Evolutionary conservation across 2,888 invertebrate species (phyloP).

Genomic region (Synanthedon myopaeformis): DNA sequence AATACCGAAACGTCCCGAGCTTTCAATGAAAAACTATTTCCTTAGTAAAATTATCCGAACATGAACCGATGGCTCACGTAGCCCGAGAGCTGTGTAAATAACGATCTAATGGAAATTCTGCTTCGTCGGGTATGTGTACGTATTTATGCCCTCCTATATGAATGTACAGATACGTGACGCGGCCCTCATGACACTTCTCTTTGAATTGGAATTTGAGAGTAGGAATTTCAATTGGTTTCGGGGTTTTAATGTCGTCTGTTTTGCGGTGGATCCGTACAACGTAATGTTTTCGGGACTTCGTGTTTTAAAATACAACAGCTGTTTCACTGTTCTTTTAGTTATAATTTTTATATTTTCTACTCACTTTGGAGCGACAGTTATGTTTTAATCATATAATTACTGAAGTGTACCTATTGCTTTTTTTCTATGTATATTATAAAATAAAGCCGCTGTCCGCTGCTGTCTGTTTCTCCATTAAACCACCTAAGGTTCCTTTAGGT

Average conservation of each 20-base stretch:
- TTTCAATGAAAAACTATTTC: constrained; percentile 31
- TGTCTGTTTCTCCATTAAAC: too few relatives aligned
- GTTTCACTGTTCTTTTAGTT: too few relatives aligned
- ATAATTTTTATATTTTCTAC: too few relatives aligned
- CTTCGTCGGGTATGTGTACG: constrained; percentile 22
- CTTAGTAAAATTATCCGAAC: constrained; percentile 30
- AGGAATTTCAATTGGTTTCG: constrained; percentile 46
- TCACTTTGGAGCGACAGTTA: too few relatives aligned
- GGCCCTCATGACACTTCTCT: constrained; percentile 25
- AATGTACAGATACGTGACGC: constrained; percentile 23
- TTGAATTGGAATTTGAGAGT: constrained; percentile 37
- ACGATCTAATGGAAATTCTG: constrained; percentile 56
- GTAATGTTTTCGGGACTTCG: too few relatives aligned
- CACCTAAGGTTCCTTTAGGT: too few relatives aligned
- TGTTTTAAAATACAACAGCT: too few relatives aligned
- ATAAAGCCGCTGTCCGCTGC: too few relatives aligned
- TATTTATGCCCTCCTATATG: neutral
- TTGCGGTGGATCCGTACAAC: constrained; percentile 5
- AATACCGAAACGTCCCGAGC: neutral
- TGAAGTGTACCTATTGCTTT: too few relatives aligned
- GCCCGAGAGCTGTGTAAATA: constrained; percentile 50
- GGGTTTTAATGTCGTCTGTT: constrained; percentile 31
- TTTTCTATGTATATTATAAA: too few relatives aligned
- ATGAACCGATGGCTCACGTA: constrained; percentile 33
- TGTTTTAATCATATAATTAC: too few relatives aligned